Base-by-base conservation (phyloP, 1,140 invertebrate genomes). In the Oryctes rhinoceros region DNA sequence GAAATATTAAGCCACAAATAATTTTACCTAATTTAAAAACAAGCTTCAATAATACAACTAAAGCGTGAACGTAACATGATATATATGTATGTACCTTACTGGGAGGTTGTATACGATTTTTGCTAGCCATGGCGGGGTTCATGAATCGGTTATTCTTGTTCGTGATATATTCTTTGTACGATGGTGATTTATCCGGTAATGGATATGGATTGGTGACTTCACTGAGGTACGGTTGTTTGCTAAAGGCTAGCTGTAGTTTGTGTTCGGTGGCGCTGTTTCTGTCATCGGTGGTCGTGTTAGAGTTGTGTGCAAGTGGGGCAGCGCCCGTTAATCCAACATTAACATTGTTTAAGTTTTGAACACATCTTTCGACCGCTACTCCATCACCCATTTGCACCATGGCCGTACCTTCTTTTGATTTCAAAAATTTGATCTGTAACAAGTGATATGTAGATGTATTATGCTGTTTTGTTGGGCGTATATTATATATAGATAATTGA, bases 321-420 rank as follows among this genome's bases (percentile, higher is more conserved):
- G 87, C 87, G 10, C 87, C 87, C 18, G 87, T 87, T 18, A 86
- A 79, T 13, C 86, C 97, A 83, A 98, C 94, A 79, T 93, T 94
- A 81, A 95, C 93, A 86, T 98, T 97, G 90, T 99, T 98, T 78
- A 99, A 91, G 88, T 99, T 97, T 84, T 96, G 95, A 76, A 99
- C 94, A 86, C 95, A 97, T 83, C 97, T 90, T 88, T 99, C 97
- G 3, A 99, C 97, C 7, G 97, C 95, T 74, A 96, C 91, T n/a
- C 93, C 92, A 88, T 99, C 97, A 13, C 97, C 97, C 97, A 99
- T 98, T 88, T 99, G 97, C 80, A 99, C 96, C 98, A 99, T 99
- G n/a, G 98, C 98, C 79, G 97, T 98, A 78, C 98, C 98, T 86
- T 99, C 97, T 90, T 99, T 99, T 78, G 96, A 98, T 90, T 98